Base-by-base conservation (phyloP, 2,797 vertebrate species). In the Vireo griseus region DNA sequence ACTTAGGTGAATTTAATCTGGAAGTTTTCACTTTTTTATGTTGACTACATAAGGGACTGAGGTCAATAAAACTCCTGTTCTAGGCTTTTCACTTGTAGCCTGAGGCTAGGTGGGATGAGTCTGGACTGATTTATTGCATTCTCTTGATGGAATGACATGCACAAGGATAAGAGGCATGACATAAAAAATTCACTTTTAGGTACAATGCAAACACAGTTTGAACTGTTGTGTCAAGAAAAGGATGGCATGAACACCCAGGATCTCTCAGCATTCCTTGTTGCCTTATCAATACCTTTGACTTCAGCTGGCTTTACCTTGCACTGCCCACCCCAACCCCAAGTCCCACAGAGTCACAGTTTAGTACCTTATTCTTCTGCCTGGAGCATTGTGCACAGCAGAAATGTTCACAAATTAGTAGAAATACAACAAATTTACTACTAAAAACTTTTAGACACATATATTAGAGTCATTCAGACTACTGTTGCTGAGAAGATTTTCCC, bases 281-380 rank as follows among this genome's bases (percentile, higher is more conserved):
- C 22, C n/a, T 45, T 55, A 55, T 28, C 6, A 11, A 25, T 21
- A 20, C 7, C 31, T 57, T 48, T 52, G 14, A 69, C 59, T 16
- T 79, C 37, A 33, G 12, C 7, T 0, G 0, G 17, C 39, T 81
- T 82, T 71, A 47, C 6, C 22, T 77, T 62, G 11, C 18, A 8
- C 33, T 72, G 52, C 21, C 12, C 11, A 45, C 16, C 6, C 61
- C 6, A 1, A 5, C 8, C 16, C 4, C 5, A 13, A 0, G 0
- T 54, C 39, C 47, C 33, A 26, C 6, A 37, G 11, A 50, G 5
- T 4, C 28, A 24, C 3, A 16, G 29, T 9, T 62, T 35, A 42
- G 13, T 11, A 25, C 7, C 0, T 13, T 72, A 17, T 29, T 75
- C 31, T 81, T 67, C 65, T 81, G n/a, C 35, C 22, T n/a, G 20